These are phyloP conservation scores for Euschistus heros DNA, from an alignment of 1,140 invertebrate species.

Conservation along the genomic window DNA sequence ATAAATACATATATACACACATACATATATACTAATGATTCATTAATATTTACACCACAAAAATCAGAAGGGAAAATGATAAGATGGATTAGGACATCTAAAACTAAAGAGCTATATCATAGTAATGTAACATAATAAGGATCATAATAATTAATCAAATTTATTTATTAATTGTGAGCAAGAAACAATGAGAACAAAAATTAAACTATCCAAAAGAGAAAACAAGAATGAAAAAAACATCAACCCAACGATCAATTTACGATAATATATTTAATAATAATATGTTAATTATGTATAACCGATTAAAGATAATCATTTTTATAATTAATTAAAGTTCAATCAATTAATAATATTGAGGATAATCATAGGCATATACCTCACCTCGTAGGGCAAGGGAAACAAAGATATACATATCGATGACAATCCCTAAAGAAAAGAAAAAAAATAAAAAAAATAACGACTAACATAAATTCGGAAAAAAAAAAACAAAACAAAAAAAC, in stretches of 20 bases:
- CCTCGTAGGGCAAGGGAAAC: not conserved
- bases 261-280: slow-evolving; percentile 13
- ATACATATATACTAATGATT: not conserved
- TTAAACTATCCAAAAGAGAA: slow-evolving; percentile 15
- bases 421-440: not conserved
- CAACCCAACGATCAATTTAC: slow-evolving; percentile 13
- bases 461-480: too few relatives aligned
- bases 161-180: slow-evolving; percentile 14
- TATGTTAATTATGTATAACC: slow-evolving; percentile 10
- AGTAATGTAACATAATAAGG: too few relatives aligned
- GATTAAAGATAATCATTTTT: slow-evolving; percentile 8
- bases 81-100: not conserved
- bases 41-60: slow-evolving; percentile 1
- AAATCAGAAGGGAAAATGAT: not conserved
- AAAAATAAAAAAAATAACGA: not conserved
- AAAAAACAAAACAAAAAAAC: not conserved
- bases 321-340: slow-evolving; percentile 7
- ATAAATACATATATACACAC: not conserved
- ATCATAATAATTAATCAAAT: not conserved
- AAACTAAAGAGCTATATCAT: slow-evolving; percentile 12
- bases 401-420: not conserved
- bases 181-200: slow-evolving; percentile 15
- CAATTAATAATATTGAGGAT: slow-evolving; percentile 6
- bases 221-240: slow-evolving; percentile 16
- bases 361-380: not conserved